A percentile compares a stretch with the other conserved stretches of the same genome.
phyloP scores from a whole-genome alignment of 2,113 vertebrate species.

The Passer montanus region DNA sequence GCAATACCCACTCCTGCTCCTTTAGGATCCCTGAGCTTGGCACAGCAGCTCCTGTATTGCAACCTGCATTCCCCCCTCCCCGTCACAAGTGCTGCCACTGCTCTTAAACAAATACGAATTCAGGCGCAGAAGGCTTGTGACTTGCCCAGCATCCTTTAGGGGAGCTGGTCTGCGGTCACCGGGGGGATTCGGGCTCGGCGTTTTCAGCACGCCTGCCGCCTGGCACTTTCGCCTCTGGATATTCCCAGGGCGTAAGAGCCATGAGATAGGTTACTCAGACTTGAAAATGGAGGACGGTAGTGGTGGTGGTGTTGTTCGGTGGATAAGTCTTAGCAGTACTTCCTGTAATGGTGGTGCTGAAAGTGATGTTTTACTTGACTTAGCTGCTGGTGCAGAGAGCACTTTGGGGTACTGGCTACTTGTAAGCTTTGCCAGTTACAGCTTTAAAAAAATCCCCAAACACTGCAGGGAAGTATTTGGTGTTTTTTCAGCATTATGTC shows the following conservation, averaged over 20 bases:
- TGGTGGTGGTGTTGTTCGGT: slow-evolving; percentile 18
- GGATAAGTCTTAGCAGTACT: slow-evolving; percentile 16
- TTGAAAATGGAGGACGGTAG: slow-evolving; percentile 62
- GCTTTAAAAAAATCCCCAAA: not conserved
- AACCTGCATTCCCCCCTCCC: slow-evolving; percentile 24
- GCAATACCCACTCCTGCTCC: not conserved
- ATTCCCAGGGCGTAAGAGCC: not conserved
- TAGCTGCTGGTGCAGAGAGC: not conserved
- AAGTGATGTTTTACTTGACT: slow-evolving; percentile 22
- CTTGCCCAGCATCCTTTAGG: slow-evolving; percentile 20
- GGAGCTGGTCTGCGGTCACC: not conserved
- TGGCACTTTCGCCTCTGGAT: not conserved
- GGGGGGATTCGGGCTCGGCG: not conserved
- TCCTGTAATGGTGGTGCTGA: slow-evolving; percentile 61
- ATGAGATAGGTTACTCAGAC: slow-evolving; percentile 32
- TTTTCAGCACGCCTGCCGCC: not conserved
- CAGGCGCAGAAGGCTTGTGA: not conserved
- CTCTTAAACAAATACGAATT: not conserved
- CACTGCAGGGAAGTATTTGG: not conserved
- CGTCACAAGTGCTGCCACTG: not conserved
- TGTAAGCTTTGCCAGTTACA: not conserved
- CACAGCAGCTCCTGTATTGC: not conserved
- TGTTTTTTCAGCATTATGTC: not conserved
- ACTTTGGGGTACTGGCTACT: not conserved
- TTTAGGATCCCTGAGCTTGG: not conserved